Evolutionary conservation across 1,140 invertebrate species (phyloP), one percentile per base, ranked within the genome.

Genomic region (Hycleus phaleratus): DNA sequence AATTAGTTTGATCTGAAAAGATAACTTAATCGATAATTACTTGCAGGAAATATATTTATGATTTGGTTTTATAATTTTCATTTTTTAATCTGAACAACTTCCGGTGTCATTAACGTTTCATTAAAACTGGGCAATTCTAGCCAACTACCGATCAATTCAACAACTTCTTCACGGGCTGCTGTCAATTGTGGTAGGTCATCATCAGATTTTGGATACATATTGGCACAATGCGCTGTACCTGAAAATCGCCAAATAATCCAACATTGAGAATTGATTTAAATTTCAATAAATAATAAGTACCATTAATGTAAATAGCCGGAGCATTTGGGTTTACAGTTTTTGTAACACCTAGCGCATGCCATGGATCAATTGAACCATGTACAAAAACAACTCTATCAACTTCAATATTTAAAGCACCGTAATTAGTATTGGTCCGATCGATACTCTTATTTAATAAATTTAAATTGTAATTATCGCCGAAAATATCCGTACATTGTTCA

Each of bases 301-400:
- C 87, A 65, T 84, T 73, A 39, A 90, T 88, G 42, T 78, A 88
- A 66, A 90, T 87, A 4, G 85, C 86, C 12, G 86, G 86, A 3
- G 81, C 75, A 46, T 75, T 61, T 40, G 78, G 69, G 53, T 80
- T 77, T 12, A 72, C 61, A 1, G 85, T 82, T 43, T 79, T 70
- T 1, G 75, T 83, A 12, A 88, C 80, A 39, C 88, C 88, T 26
- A 96, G 76, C 2, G 87, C 87, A 78, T 95, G 92, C 94, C 94
- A 96, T 4, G 93, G 94, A 78, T 97, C 94, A 47, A 95, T 85
- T 2, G 86, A 87, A 49, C 94, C 94, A 71, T 96, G 93, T 38
- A 93, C 86, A 71, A 88, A 94, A 1, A 95, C 83, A 12, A 95
- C 85, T 63, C 88, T 83, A 2, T 78, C 82, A 0, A 85, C 84